These are phyloP conservation scores for Halcyon leucocephala DNA, from an alignment of 2,797 vertebrate genomes.

Conservation along the genomic window DNA sequence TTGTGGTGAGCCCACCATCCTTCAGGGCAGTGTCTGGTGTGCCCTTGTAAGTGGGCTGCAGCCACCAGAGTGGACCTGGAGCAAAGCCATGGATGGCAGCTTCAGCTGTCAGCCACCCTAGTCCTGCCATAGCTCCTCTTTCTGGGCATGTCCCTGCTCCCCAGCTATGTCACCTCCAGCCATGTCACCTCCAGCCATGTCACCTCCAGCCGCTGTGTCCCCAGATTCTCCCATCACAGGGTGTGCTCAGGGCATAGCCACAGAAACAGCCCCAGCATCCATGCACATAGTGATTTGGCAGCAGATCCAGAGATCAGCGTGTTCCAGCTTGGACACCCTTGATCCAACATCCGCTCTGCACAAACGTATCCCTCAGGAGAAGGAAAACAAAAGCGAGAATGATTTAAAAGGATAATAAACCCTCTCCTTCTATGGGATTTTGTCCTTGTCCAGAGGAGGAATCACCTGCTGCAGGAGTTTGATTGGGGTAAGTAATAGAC, in stretches of 20 bases:
- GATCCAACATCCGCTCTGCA: not conserved
- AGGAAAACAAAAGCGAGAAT: not conserved
- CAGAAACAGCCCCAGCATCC: not conserved
- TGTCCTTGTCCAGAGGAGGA: not conserved
- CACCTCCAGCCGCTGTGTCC: not conserved
- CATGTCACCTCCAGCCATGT: not conserved
- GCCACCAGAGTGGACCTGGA: not conserved
- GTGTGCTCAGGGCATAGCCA: not conserved
- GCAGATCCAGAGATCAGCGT: not conserved
- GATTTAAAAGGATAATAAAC: not conserved
- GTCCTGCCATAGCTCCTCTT: not conserved
- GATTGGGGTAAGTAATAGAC: not conserved
- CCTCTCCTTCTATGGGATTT: not conserved
- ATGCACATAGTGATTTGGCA: not conserved
- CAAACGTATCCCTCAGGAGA: not conserved
- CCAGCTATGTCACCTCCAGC: not conserved
- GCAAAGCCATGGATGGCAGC: not conserved
- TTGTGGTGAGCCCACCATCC: fast-evolving
- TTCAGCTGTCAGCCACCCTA: not conserved
- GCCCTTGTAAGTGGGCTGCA: not conserved
- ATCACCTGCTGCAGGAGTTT: not conserved
- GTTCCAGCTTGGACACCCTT: not conserved
- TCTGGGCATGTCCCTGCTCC: not conserved
- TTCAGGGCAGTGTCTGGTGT: not conserved
- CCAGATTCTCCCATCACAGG: not conserved